These are phyloP conservation scores for Cyclophora albipunctata DNA, from an alignment of 2,888 invertebrate species.

Conservation along the genomic window DNA sequence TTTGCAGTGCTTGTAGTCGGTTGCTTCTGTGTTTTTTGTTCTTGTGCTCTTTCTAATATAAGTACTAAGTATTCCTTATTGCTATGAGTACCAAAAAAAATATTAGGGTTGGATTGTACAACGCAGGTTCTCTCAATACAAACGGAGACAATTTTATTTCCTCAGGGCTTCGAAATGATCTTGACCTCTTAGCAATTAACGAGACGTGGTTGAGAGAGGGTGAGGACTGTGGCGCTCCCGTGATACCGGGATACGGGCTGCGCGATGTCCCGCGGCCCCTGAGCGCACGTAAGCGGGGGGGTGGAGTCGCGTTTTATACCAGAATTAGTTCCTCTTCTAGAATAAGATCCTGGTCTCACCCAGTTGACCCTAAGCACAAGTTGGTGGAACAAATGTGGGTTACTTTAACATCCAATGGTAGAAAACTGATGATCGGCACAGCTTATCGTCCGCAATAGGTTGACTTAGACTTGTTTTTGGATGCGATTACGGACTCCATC, in stretches of 20 bases:
- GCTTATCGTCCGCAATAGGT: constrained; percentile 10
- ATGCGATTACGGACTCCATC: constrained; percentile 1
- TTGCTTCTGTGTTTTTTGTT: too few species aligned
- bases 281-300: constrained; percentile 3
- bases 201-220: constrained; percentile 18
- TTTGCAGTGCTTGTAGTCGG: too few species aligned
- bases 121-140: constrained; percentile 15
- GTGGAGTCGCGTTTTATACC: constrained; percentile 17
- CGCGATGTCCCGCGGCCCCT: constrained; percentile 10
- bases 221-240: constrained; percentile 13
- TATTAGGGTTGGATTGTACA: constrained; percentile 12
- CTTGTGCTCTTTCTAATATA: too few species aligned
- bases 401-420: neutral
- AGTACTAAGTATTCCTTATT: too few species aligned
- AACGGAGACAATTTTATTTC: constrained; percentile 10
- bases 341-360: constrained; percentile 1
- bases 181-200: constrained; percentile 17
- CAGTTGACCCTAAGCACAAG: neutral
- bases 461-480: constrained; percentile 4
- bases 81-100: neutral
- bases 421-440: constrained; percentile 4
- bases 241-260: constrained; percentile 8
- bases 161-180: neutral
- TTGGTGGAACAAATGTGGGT: constrained; percentile 11
- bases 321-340: too few species aligned